Conservation (phyloP, 2,113 vertebrate species). For the Sinosuthora webbiana region DNA sequence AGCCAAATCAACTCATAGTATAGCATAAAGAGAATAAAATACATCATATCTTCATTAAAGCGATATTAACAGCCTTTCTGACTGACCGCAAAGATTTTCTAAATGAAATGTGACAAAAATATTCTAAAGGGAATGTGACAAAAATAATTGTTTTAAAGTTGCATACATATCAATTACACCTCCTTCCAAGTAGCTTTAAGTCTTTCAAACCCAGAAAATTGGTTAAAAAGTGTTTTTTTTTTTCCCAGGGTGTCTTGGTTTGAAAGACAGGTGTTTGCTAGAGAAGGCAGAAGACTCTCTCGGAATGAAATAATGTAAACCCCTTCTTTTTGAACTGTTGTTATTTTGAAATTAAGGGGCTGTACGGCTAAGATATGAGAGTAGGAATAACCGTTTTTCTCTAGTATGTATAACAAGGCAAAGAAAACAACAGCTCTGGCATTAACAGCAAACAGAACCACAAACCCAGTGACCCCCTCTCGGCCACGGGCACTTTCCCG, state of each 20-base stretch:
- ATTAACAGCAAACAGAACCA: background rate
- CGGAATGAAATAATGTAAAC: background rate
- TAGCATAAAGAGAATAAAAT: conserved; percentile 40
- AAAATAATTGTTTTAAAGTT: conserved; percentile 10
- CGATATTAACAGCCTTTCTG: conserved; percentile 9
- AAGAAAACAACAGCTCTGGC: background rate
- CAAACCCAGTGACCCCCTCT: background rate
- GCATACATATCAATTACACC: background rate
- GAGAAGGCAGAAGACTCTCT: background rate
- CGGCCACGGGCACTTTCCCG: background rate
- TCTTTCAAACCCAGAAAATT: background rate
- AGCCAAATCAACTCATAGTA: background rate
- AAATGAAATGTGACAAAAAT: conserved; percentile 14
- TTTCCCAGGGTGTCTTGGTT: background rate
- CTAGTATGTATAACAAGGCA: background rate
- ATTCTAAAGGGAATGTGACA: conserved; percentile 42
- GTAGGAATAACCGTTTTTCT: background rate
- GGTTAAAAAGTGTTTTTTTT: conserved; percentile 28
- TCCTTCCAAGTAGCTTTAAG: conserved; percentile 38
- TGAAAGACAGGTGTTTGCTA: background rate
- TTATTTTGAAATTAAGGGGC: background rate
- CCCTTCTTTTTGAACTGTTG: background rate
- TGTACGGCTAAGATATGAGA: background rate
- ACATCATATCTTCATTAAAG: background rate
- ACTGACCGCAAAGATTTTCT: conserved; percentile 20